Conservation (phyloP, 2,797 vertebrate species). For the Hemitrygon akajei region DNA sequence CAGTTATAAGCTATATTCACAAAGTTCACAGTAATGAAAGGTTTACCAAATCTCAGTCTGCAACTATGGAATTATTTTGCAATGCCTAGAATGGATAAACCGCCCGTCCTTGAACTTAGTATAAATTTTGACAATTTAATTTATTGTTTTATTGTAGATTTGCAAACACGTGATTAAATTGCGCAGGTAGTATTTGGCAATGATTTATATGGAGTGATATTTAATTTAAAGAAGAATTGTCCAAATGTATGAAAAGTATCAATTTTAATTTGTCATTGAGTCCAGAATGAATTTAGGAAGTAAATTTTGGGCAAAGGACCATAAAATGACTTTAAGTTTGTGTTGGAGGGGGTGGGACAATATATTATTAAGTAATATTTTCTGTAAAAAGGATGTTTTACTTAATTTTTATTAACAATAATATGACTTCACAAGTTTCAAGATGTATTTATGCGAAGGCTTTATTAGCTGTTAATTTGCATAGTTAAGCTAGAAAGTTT, state of each 20-base stretch:
- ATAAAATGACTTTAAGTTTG: neutral
- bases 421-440: neutral
- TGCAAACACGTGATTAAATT: neutral
- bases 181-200: neutral
- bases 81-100: neutral
- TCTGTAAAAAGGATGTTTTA: neutral
- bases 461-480: neutral
- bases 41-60: neutral
- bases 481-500: neutral
- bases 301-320: neutral
- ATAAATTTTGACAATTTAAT: neutral
- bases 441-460: neutral
- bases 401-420: neutral
- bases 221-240: neutral
- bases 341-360: neutral
- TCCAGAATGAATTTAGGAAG: neutral
- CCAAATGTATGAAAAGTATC: neutral
- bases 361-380: neutral
- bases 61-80: neutral
- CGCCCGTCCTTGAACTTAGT: neutral
- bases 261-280: neutral
- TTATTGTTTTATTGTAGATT: neutral
- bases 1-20: neutral
- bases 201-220: neutral
- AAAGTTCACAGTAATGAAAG: neutral